A percentile compares a stretch with the other conserved stretches of the same genome.
phyloP scores from a whole-genome alignment of 2,888 invertebrate genomes.

The Habroteleia sp. region DNA sequence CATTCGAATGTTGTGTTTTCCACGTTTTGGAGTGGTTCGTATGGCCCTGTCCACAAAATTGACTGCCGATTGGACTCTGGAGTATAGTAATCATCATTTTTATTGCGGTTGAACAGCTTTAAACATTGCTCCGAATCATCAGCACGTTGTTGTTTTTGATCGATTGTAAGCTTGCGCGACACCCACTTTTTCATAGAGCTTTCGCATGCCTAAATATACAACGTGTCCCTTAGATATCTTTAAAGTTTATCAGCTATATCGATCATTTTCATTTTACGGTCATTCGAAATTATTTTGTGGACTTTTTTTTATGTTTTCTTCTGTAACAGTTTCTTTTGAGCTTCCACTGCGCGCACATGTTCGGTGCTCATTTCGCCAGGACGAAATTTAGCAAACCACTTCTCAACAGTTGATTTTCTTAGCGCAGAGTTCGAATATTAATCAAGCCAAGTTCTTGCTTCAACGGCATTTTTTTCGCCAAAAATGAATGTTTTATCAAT shows the following conservation, averaged over 20 bases:
- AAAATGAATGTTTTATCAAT: neutral
- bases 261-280: slow-evolving; percentile 13
- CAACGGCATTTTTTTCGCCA: neutral
- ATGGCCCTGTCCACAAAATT: too few species aligned
- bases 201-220: neutral
- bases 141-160: too few species aligned
- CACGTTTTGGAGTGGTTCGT: too few species aligned
- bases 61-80: too few species aligned
- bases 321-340: slow-evolving; percentile 7
- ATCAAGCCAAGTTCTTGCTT: neutral
- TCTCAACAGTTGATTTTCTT: neutral
- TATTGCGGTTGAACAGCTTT: too few species aligned
- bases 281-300: slow-evolving; percentile 7
- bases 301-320: slow-evolving; percentile 11
- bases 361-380: neutral
- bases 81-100: too few species aligned
- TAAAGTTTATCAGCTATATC: slow-evolving; percentile 1
- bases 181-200: too few species aligned
- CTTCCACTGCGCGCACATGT: slow-evolving; percentile 4
- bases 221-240: slow-evolving; percentile 5
- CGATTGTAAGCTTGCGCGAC: too few species aligned
- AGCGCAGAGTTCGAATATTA: slow-evolving; percentile 5
- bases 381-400: slow-evolving; percentile 8
- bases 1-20: too few species aligned
- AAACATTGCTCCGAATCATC: too few species aligned